Percentiles rank a stretch among this genome's conserved stretches.
These are phyloP conservation scores for Lophius americanus DNA, from an alignment of 2,797 vertebrate species.

Conservation along the genomic window DNA sequence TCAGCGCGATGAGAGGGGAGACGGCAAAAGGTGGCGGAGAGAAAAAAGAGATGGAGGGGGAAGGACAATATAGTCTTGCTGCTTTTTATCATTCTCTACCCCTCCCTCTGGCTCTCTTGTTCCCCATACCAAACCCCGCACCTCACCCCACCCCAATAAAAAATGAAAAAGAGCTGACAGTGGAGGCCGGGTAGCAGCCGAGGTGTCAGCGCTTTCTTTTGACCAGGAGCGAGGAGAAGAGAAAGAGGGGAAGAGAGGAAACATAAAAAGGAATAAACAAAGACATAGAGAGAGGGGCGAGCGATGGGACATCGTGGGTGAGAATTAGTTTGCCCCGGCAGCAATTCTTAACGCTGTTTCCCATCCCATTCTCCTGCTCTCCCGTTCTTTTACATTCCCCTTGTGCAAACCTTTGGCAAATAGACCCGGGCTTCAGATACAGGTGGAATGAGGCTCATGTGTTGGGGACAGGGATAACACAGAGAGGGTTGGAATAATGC, in stretches of 20 bases:
- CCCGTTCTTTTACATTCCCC: constrained; percentile 60
- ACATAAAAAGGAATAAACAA: constrained; percentile 59
- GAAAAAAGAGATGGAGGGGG: constrained; percentile 38
- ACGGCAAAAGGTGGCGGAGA: constrained; percentile 58
- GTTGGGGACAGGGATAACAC: constrained; percentile 30
- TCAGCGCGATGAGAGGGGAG: constrained; percentile 62
- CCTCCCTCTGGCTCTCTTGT: constrained; percentile 19
- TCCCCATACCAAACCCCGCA: constrained; percentile 26
- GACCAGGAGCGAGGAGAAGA: constrained; percentile 44
- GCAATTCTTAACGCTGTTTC: constrained; percentile 54
- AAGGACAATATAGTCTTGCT: constrained; percentile 30
- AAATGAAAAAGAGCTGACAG: constrained; percentile 75
- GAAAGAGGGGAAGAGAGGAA: constrained; percentile 33
- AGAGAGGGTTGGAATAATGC: constrained; percentile 44
- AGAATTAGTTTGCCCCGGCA: constrained; percentile 62
- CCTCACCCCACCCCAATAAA: constrained; percentile 28
- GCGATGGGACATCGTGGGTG: constrained; percentile 48
- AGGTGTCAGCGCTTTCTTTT: constrained; percentile 77
- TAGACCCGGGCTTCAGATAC: constrained; percentile 52
- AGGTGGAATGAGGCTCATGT: constrained; percentile 55
- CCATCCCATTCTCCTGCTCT: constrained; percentile 16
- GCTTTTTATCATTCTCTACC: constrained; percentile 5
- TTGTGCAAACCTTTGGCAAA: constrained; percentile 53
- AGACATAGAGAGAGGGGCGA: constrained; percentile 34
- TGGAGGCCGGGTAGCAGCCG: constrained; percentile 64